phyloP scores from a whole-genome alignment of 1,140 invertebrate species.

The Drosophila simulans region DNA sequence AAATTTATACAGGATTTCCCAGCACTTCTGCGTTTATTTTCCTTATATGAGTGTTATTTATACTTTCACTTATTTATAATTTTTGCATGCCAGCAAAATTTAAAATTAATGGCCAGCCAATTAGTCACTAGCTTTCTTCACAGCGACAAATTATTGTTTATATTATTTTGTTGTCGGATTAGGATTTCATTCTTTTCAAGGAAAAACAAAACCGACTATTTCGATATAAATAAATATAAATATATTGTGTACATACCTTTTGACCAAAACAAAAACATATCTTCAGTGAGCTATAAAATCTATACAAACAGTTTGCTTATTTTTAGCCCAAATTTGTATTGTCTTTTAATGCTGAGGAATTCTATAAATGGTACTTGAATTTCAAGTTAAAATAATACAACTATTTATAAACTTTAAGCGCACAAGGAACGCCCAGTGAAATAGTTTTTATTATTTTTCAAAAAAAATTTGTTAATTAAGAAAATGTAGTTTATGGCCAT shows the following conservation, averaged over 20 bases:
- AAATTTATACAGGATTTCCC: background rate
- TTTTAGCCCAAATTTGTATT: background rate
- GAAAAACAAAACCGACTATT: background rate
- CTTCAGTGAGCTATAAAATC: background rate
- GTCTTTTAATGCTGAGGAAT: background rate
- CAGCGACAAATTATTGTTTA: conserved; percentile 18
- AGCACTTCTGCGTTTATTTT: background rate
- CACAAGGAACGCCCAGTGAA: too few relatives aligned
- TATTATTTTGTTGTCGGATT: conserved; percentile 6
- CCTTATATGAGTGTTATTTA: conserved; percentile 4
- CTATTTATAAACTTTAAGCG: too few relatives aligned
- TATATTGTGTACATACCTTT: too few relatives aligned
- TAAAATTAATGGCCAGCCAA: conserved; percentile 23
- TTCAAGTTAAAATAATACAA: background rate
- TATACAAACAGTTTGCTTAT: background rate
- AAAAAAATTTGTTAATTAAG: too few relatives aligned
- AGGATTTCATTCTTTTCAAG: background rate
- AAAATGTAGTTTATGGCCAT: too few relatives aligned
- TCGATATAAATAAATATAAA: background rate
- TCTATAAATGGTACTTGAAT: background rate
- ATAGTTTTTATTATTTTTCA: too few relatives aligned
- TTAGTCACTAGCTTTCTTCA: conserved; percentile 11
- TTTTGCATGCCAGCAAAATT: background rate
- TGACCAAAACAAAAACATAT: too few relatives aligned
- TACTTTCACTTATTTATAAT: background rate